These are phyloP conservation scores for Catharus ustulatus DNA, from an alignment of 2,797 vertebrate species.

Conservation along the genomic window DNA sequence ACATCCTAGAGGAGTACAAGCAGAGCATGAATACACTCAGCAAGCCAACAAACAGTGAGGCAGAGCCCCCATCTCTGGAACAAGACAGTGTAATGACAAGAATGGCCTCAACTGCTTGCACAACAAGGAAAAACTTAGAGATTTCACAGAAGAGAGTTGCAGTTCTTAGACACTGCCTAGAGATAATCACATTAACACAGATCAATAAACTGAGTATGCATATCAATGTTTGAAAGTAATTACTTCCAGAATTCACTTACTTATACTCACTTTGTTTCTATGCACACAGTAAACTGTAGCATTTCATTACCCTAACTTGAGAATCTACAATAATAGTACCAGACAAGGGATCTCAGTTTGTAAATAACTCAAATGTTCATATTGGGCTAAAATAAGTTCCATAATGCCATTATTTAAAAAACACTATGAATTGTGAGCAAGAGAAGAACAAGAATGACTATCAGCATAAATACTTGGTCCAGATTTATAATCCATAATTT, in stretches of 20 bases:
- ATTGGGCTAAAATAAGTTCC: neutral
- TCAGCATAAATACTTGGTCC: neutral
- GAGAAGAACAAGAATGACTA: neutral
- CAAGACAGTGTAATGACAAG: neutral
- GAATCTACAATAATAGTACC: neutral
- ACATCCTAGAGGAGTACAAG: neutral
- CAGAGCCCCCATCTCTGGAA: neutral
- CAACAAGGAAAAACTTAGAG: neutral
- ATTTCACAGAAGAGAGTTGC: neutral
- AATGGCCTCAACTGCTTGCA: neutral
- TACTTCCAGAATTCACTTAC: neutral
- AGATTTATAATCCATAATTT: neutral
- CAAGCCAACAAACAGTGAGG: neutral
- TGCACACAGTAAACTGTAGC: neutral
- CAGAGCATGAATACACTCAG: neutral
- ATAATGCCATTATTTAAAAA: neutral
- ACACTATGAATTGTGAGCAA: neutral
- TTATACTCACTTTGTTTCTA: neutral
- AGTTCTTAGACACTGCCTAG: neutral
- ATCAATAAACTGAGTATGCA: neutral
- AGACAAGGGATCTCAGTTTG: neutral
- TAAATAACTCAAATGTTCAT: neutral
- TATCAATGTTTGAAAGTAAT: neutral
- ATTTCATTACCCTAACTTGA: neutral
- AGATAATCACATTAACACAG: neutral